Base-by-base conservation (phyloP, 2,888 invertebrate species). In the Machimus rusticus region DNA sequence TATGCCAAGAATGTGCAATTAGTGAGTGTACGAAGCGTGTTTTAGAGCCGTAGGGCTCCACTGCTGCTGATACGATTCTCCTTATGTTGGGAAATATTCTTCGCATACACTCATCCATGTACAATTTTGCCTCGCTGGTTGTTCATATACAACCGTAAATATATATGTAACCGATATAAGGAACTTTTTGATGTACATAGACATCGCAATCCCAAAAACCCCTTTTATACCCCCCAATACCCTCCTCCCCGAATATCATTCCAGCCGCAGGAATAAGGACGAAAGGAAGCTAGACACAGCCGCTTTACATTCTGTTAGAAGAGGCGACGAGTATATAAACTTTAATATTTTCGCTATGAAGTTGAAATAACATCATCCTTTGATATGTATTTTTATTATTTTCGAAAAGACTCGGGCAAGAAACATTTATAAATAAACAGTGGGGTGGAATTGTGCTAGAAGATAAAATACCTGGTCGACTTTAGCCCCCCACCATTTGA, bases 1-100 rank as follows among this genome's bases (percentile, higher is more conserved):
- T 97, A 97, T 97, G 97, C 96, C 96, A 97, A 96, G 97, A 97
- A 97, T 97, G 97, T 96, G 96, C 97, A 97, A 97, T 97, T 97
- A 97, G 97, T 96, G 96, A 96, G 90, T 91, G 91, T 89, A 90
- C 89, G 88, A 87, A 90, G 90, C 90, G 90, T 90, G 90, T 90
- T 90, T 89, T 89, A 89, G 88, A 89, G 89, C 89, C 88, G 87
- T 84, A 85, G 86, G 85, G 88, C 84, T 86, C 77, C 76, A 74
- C 85, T 85, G 85, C 85, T 85, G 85, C 74, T 85, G 74, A 74
- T 85, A 85, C 85, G 85, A 57, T 86, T 86, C 77, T 86, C 86
- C 86, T 86, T 86, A 77, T 86, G 74, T 55, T 77, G 37, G 51
- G 51, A 66, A 66, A 85, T 85, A 85, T 85, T 85, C 85, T 85